Evolutionary conservation across 2,888 invertebrate genomes (phyloP).

Genomic region (Corbicula japonica): DNA sequence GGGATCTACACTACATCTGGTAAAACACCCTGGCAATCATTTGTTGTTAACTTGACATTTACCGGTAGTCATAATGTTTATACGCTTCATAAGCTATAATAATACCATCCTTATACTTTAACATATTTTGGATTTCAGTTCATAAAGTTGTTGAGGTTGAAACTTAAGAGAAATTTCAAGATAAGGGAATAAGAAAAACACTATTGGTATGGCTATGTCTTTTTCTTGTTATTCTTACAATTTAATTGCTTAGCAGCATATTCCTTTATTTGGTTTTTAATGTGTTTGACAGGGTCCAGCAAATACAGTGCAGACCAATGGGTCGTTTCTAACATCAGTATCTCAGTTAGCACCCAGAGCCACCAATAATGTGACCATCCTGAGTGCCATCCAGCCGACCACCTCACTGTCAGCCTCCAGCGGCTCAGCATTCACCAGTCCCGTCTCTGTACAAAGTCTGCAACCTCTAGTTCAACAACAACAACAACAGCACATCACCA

Average conservation of each 20-base stretch:
- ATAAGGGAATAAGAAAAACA: too few relatives aligned
- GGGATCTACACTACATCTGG: conserved; percentile 78
- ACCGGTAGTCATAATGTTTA: neutral
- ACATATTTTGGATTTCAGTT: too few relatives aligned
- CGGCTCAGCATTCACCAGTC: conserved; percentile 69
- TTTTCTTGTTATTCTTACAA: neutral
- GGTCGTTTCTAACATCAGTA: conserved; percentile 77
- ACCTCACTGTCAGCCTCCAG: conserved; percentile 68
- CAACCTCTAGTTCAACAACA: conserved; percentile 66
- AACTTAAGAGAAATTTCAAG: too few relatives aligned
- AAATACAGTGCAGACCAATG: conserved; percentile 63
- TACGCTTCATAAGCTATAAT: too few relatives aligned
- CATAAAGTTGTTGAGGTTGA: too few relatives aligned
- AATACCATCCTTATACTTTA: too few relatives aligned
- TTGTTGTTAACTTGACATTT: neutral
- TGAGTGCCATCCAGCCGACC: conserved; percentile 69
- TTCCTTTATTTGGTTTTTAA: neutral
- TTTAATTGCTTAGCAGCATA: too few relatives aligned
- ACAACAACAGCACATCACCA: conserved; percentile 65
- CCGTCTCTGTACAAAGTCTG: conserved; percentile 65
- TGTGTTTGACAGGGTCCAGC: conserved; percentile 57
- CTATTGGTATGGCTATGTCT: too few relatives aligned
- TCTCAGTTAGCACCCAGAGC: conserved; percentile 64
- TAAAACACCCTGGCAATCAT: too few relatives aligned
- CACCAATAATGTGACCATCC: conserved; percentile 72